Base-by-base conservation (phyloP, 2,113 vertebrate genomes). In the Podarcis cretensis region DNA sequence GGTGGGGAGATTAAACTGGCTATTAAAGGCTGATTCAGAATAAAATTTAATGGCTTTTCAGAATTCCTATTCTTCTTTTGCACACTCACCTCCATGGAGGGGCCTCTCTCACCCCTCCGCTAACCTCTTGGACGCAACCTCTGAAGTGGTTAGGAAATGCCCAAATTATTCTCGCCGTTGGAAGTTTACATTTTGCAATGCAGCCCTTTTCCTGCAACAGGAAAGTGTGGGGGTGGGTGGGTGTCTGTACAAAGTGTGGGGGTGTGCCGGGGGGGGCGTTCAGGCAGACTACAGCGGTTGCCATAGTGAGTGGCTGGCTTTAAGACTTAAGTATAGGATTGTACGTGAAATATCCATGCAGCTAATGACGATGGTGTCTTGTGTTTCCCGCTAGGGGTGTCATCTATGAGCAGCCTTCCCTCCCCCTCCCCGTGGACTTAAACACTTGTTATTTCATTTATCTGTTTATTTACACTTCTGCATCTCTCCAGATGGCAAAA, bases 281-380 rank as follows among this genome's bases (percentile, higher is more conserved):
- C 81, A 84, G 79, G 75, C 81, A 83, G 82, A 83, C 43, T 89
- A 74, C 63, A 81, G 63, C 23, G 77, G 74, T 79, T 89, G 71
- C 57, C 86, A 84, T 35, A 27, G 71, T 35, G 78, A 89, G 65
- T 27, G 16, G 13, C 30, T 84, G 69, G 59, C 32, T 82, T 48
- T 76, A 30, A 59, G 18, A 81, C 6, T 87, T 66, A 40, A 43
- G 90, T 27, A 37, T 86, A 76, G 66, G n/a, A 68, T 87, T 83
- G 30, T 91, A 88, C 30, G 21, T 20, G 74, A 43, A 69, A 76
- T 83, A 7, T 74, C 77, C 73, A 43, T 75, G 54, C 68, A 7
- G 79, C 66, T 88, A 82, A 88, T 75, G 71, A 82, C 35, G 73
- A 65, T 65, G 87, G 35, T 77, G 81, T 48, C 54, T 40, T 68